Evolutionary conservation across 35 echinoderm and acorn worm genomes (phyloP), one percentile per base, ranked within the genome.

Genomic region (Ophiothrix spiculata): DNA sequence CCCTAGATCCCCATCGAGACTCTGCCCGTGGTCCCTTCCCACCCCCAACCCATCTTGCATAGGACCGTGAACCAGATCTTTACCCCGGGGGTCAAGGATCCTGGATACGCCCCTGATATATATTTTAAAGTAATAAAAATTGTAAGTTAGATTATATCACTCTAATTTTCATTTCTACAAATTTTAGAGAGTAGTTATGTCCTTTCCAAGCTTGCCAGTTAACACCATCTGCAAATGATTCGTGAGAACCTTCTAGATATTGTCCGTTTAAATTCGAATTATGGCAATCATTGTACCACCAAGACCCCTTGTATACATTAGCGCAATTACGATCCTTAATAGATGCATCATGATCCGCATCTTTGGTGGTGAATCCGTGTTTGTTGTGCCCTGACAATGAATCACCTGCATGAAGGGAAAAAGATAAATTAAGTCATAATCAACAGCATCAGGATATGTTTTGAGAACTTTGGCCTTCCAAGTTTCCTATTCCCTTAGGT

Each of bases 221-320:
- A 11, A 98, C 82, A 35, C 95, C 91, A 45, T 91, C 84, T 8
- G 91, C 91, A 63, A 87, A 93, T 60, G 82, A 36, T 12, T 79
- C 80, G 28, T 87, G 84, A 4, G 73, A 32, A 25, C 91, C 88
- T 11, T 85, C 64, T 17, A 88, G 75, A 40, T 97, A 97, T 21
- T 37, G 40, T 19, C 91, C 95, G 38, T 97, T 97, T 0, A 97
- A 88, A 81, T 97, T 97, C 19, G 85, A 56, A 15, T 89, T 90
- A 56, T 97, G 95, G 37, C 95, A 97, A 31, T 69, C 75, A 1
- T 87, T 83, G 69, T 91, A 97, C 95, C 95, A 97, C 95, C 95
- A 97, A 0, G 79, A 88, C 1, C 91, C 88, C 35, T 46, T 90
- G 91, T 97, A 97, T 41, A 85, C 84, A 17, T 37, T 42, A 25